A percentile compares a stretch with the other conserved stretches of the same genome.
phyloP scores from a whole-genome alignment of 2,113 vertebrate genomes.

The Neolamprologus brichardi region DNA sequence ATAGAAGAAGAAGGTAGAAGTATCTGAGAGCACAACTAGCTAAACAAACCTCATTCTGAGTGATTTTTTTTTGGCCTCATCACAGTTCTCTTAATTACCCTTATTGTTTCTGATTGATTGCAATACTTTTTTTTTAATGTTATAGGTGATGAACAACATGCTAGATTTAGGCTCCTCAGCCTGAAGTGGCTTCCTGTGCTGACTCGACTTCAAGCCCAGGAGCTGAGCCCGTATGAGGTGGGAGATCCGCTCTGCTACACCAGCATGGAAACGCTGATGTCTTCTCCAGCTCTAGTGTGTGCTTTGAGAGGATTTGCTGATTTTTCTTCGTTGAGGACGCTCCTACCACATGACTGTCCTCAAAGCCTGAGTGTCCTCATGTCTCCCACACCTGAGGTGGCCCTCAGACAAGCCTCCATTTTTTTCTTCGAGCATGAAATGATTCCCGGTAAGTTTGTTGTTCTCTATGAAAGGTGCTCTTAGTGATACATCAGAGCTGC shows the following conservation, averaged over 20 bases:
- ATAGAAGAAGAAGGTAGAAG: conserved; percentile 27
- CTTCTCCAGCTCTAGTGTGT: conserved; percentile 56
- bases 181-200: conserved; percentile 71
- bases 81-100: not conserved
- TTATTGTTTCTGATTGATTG: not conserved
- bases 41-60: not conserved
- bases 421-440: conserved; percentile 69
- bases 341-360: not conserved
- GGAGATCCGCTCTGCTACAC: conserved; percentile 52
- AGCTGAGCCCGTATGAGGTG: conserved; percentile 69
- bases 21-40: not conserved
- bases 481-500: not conserved
- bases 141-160: not conserved
- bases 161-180: conserved; percentile 59
- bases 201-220: conserved; percentile 63
- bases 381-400: conserved; percentile 67
- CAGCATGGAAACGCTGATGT: conserved; percentile 53
- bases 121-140: not conserved
- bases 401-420: conserved; percentile 65
- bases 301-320: conserved; percentile 36
- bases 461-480: not conserved
- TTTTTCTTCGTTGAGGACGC: conserved; percentile 32
- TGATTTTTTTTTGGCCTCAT: not conserved
- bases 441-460: conserved; percentile 40
- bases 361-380: conserved; percentile 42